These are phyloP conservation scores for Mungos mungo DNA, from an alignment of 2,113 vertebrate species.

Conservation along the genomic window DNA sequence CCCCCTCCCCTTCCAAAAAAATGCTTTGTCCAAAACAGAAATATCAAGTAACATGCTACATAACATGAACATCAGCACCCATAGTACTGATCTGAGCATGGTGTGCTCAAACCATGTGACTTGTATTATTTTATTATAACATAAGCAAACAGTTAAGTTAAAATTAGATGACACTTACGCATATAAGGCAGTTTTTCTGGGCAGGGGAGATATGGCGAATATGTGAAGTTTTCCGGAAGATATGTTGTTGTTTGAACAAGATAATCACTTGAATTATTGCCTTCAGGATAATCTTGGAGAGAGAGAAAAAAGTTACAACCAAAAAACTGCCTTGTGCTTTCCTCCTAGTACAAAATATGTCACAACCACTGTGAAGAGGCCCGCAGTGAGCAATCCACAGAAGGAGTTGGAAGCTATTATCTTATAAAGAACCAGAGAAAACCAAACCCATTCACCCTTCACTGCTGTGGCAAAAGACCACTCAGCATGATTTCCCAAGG, in stretches of 20 bases:
- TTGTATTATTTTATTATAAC: constrained; percentile 19
- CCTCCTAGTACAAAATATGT: not conserved
- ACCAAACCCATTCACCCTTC: not conserved
- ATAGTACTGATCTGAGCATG: not conserved
- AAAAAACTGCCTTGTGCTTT: constrained; percentile 12
- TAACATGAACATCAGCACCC: not conserved
- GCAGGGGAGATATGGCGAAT: constrained; percentile 92
- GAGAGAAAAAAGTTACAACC: constrained; percentile 68
- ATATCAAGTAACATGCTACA: not conserved
- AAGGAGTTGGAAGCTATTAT: constrained; percentile 8
- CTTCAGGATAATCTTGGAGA: constrained; percentile 94
- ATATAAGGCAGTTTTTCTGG: constrained; percentile 97
- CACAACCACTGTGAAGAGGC: not conserved
- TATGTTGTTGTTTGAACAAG: constrained; percentile 93
- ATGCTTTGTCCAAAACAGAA: not conserved
- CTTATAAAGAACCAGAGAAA: not conserved
- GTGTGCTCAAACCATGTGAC: not conserved
- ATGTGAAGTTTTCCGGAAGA: constrained; percentile 98
- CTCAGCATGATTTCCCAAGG: not conserved
- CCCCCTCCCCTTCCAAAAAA: not conserved
- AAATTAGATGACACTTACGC: constrained; percentile 89
- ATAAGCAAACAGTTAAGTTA: constrained; percentile 1
- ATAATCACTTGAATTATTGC: constrained; percentile 94
- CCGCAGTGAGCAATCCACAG: not conserved
- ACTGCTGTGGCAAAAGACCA: not conserved